phyloP scores from a whole-genome alignment of 1,140 invertebrate species.

The Penaeus chinensis region DNA sequence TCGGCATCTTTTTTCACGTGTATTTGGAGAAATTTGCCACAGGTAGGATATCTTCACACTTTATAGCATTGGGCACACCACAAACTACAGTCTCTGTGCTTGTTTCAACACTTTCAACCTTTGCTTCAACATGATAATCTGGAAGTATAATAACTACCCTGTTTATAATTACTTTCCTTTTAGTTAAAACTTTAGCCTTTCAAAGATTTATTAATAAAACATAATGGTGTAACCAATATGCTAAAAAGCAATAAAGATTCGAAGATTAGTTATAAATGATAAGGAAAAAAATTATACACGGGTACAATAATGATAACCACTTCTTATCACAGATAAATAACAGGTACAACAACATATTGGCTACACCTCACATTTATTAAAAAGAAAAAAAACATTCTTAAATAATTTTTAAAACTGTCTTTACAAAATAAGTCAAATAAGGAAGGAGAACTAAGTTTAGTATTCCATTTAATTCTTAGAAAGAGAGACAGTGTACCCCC shows the following conservation, averaged over 20 bases:
- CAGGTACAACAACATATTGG: slow-evolving; percentile 58
- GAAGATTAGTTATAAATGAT: not conserved
- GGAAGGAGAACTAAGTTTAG: too few species aligned
- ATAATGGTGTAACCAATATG: slow-evolving; percentile 36
- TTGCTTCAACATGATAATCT: too few species aligned
- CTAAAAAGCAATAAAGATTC: slow-evolving; percentile 8
- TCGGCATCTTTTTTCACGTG: too few species aligned
- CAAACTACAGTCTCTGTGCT: slow-evolving; percentile 19
- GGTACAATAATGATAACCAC: slow-evolving; percentile 2
- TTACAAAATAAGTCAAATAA: too few species aligned
- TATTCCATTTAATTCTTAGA: too few species aligned
- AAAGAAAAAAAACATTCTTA: not conserved
- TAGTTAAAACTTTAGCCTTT: too few species aligned
- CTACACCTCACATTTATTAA: slow-evolving; percentile 24
- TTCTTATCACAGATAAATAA: slow-evolving; percentile 55
- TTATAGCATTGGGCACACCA: not conserved
- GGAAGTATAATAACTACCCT: too few species aligned
- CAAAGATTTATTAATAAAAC: too few species aligned
- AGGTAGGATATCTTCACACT: not conserved
- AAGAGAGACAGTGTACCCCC: too few species aligned
- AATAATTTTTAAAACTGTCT: too few species aligned
- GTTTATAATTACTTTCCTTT: too few species aligned
- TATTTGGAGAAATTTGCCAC: too few species aligned
- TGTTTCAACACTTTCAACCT: not conserved
- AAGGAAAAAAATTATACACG: not conserved